phyloP scores from a whole-genome alignment of 2,797 vertebrate genomes.

The Myotis daubentonii region DNA sequence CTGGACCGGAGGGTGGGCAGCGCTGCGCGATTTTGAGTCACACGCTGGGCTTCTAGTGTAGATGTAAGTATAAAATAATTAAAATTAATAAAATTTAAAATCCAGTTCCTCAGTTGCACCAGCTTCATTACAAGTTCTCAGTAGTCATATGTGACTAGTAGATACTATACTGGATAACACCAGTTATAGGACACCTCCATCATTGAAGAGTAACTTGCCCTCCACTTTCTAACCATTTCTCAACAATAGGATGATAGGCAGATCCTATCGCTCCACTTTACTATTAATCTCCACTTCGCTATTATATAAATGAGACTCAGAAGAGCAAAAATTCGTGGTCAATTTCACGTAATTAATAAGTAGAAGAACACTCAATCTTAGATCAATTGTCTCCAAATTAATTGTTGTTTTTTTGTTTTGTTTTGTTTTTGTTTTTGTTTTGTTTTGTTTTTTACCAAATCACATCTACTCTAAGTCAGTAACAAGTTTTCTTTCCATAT shows the following conservation, averaged over 20 bases:
- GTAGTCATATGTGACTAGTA: background rate
- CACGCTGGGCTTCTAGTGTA: background rate
- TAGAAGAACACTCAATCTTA: background rate
- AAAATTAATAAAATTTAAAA: background rate
- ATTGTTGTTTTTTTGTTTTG: background rate
- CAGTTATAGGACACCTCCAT: background rate
- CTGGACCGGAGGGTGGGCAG: too few relatives aligned
- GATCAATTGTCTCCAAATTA: background rate
- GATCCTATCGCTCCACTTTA: background rate
- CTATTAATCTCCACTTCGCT: background rate
- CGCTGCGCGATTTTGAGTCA: too few relatives aligned
- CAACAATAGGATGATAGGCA: background rate
- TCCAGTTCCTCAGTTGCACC: background rate
- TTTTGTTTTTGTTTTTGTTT: too few relatives aligned
- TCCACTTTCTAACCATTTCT: background rate
- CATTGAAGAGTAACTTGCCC: background rate
- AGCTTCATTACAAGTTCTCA: background rate
- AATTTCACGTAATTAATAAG: background rate
- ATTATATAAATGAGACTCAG: background rate
- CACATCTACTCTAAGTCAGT: background rate
- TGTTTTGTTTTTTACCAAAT: background rate
- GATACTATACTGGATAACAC: background rate
- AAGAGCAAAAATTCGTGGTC: background rate
- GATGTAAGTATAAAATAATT: background rate
- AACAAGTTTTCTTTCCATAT: background rate